phyloP scores from a whole-genome alignment of 2,113 vertebrate species.

The Heloderma charlesbogerti region DNA sequence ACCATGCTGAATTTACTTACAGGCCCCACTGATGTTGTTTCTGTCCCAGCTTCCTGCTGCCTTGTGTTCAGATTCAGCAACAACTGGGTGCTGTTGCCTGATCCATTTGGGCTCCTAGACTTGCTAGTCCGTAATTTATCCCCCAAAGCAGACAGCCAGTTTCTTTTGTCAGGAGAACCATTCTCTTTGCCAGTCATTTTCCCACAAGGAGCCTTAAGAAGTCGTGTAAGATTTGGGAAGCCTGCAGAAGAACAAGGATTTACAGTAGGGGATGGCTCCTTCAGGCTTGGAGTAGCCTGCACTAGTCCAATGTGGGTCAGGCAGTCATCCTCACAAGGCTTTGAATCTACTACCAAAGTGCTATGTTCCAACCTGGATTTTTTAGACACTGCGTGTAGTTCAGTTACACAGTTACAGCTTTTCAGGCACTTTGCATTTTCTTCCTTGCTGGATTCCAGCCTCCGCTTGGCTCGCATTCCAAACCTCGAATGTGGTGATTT shows the following conservation, averaged over 20 bases:
- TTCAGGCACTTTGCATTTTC: conserved; percentile 66
- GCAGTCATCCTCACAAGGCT: conserved; percentile 53
- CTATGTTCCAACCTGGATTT: conserved; percentile 77
- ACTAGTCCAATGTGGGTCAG: conserved; percentile 24
- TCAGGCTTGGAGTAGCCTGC: conserved; percentile 37
- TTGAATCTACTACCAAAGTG: conserved; percentile 64
- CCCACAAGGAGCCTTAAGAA: conserved; percentile 47
- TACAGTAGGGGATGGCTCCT: conserved; percentile 57
- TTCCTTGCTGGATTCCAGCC: conserved; percentile 84
- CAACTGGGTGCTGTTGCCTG: conserved; percentile 51
- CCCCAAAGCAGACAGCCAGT: conserved; percentile 91
- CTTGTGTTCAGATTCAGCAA: conserved; percentile 75
- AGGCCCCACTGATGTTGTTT: conserved; percentile 73
- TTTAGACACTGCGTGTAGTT: conserved; percentile 81
- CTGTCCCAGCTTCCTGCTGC: conserved; percentile 76
- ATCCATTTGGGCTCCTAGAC: conserved; percentile 21
- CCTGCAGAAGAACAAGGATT: conserved; percentile 45
- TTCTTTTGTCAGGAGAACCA: conserved; percentile 78
- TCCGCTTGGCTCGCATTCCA: conserved; percentile 88
- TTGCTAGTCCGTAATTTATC: conserved; percentile 81
- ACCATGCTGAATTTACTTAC: conserved; percentile 70
- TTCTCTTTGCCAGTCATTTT: conserved; percentile 87
- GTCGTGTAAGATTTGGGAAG: conserved; percentile 47
- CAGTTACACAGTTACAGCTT: conserved; percentile 80
- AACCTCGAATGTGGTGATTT: conserved; percentile 6